Conservation (phyloP, 2,113 vertebrate species). For the Stegostoma tigrinum region DNA sequence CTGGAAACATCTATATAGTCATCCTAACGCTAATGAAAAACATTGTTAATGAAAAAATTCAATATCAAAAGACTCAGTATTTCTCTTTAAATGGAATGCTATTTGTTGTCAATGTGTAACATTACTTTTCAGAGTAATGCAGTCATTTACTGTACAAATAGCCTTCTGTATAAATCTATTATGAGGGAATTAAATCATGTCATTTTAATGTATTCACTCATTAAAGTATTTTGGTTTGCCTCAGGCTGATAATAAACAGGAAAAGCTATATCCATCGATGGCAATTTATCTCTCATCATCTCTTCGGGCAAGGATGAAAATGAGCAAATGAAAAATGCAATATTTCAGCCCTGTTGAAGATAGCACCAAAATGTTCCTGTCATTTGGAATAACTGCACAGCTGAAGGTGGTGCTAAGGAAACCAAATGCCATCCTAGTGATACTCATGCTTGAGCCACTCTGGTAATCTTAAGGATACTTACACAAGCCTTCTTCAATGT, state of each 20-base stretch:
- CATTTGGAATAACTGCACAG: neutral
- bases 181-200: constrained; percentile 32
- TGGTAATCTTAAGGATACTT: too few species aligned
- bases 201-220: neutral
- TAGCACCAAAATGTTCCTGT: neutral
- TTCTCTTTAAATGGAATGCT: neutral
- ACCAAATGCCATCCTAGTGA: neutral
- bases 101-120: neutral
- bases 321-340: neutral
- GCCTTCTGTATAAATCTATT: constrained; percentile 17
- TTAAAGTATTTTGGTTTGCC: constrained; percentile 31
- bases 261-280: constrained; percentile 3
- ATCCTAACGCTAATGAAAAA: neutral
- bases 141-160: neutral
- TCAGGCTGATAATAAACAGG: constrained; percentile 26
- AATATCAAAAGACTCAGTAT: constrained; percentile 19
- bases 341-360: neutral
- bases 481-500: too few species aligned
- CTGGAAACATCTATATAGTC: neutral
- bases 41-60: neutral
- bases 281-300: neutral
- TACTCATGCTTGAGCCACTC: neutral
- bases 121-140: neutral
- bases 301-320: neutral
- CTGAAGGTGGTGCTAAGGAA: too few species aligned